These are phyloP conservation scores for Lineus longissimus DNA, from an alignment of 1,140 invertebrate species.

Conservation along the genomic window DNA sequence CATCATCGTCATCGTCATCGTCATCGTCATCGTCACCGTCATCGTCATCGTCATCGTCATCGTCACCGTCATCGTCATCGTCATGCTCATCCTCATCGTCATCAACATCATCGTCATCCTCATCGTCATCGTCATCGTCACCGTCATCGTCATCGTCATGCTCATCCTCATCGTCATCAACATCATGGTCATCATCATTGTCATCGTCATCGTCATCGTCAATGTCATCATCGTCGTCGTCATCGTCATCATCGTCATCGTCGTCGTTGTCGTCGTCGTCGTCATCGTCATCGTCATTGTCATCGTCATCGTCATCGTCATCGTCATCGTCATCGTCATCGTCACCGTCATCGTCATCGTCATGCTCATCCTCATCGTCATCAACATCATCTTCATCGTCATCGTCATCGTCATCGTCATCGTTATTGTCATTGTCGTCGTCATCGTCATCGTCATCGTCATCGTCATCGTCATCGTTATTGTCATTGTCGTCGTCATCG, in stretches of 20 bases:
- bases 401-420: background rate
- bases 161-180: no score
- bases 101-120: no score
- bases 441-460: constrained; percentile 1
- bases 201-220: constrained; percentile 8
- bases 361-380: no score
- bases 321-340: background rate
- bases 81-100: no score
- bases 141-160: no score
- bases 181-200: constrained; percentile 14
- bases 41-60: background rate
- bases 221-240: constrained; percentile 12
- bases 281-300: background rate
- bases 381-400: constrained; percentile 9
- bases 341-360: background rate
- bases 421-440: background rate
- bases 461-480: no score
- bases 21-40: background rate
- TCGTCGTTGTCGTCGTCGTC: constrained; percentile 12
- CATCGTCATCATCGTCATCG: constrained; percentile 13
- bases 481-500: background rate
- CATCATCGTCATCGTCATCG: constrained; percentile 8
- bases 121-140: no score
- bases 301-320: background rate
- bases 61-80: constrained; percentile 13